A percentile compares a stretch with the other conserved stretches of the same genome.
Evolutionary conservation across 2,797 vertebrate genomes (phyloP).

Genomic region (Margarornis squamiger): DNA sequence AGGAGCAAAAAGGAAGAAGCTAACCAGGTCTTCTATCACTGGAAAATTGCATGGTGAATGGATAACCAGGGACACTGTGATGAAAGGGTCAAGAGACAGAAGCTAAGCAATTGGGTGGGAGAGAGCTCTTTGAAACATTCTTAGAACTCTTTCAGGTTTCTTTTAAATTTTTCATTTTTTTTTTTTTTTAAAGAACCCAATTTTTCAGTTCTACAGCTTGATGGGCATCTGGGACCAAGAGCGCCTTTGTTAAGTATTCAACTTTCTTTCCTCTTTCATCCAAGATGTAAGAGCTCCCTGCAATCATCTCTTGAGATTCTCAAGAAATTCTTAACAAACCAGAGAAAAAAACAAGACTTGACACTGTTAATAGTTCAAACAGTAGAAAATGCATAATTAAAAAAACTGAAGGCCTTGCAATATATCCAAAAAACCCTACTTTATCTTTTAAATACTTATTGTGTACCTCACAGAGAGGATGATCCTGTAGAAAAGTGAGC

Average conservation of each 20-base stretch:
- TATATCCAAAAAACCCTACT: neutral
- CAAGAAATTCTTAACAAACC: neutral
- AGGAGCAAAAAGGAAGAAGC: neutral
- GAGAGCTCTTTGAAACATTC: neutral
- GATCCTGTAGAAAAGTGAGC: neutral
- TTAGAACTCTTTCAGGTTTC: neutral
- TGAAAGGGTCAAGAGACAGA: neutral
- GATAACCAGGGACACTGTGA: neutral
- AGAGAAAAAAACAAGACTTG: neutral
- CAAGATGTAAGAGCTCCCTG: neutral
- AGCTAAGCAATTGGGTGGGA: neutral
- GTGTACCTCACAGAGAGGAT: neutral
- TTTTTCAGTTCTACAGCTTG: neutral
- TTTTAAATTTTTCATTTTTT: neutral
- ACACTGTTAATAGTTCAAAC: slow-evolving; percentile 24
- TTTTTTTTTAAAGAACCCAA: neutral
- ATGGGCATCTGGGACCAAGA: neutral
- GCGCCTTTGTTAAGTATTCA: slow-evolving; percentile 14
- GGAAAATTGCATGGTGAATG: neutral
- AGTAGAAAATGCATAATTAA: neutral
- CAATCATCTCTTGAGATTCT: neutral
- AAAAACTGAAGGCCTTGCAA: neutral
- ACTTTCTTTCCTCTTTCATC: slow-evolving; percentile 17
- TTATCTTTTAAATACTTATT: neutral
- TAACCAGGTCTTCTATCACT: neutral